These are phyloP conservation scores for Cephus sareptanus DNA, from an alignment of 2,888 invertebrate genomes.

Conservation along the genomic window DNA sequence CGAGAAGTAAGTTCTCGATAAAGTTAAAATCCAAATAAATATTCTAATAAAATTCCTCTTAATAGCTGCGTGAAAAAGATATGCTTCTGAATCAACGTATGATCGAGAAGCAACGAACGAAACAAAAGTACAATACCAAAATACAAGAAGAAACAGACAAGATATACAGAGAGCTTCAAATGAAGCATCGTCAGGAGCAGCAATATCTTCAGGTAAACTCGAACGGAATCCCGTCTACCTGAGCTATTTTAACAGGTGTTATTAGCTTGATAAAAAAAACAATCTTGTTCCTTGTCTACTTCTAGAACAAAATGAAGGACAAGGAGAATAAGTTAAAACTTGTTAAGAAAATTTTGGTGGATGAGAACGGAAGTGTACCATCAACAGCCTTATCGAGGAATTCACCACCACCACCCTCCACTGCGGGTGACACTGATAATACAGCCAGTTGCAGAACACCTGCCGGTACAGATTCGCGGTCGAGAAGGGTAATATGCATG, in stretches of 20 bases:
- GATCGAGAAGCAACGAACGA: conserved; percentile 69
- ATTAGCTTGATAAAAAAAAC: neutral
- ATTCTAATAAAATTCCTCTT: neutral
- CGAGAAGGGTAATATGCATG: conserved; percentile 24
- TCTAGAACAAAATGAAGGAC: conserved; percentile 69
- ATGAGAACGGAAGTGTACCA: conserved; percentile 57
- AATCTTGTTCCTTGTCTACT: neutral
- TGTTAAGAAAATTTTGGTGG: conserved; percentile 72
- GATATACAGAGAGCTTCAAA: conserved; percentile 76
- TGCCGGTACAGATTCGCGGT: conserved; percentile 33
- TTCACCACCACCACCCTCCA: conserved; percentile 27
- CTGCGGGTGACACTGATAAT: conserved; percentile 30
- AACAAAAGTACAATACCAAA: conserved; percentile 65
- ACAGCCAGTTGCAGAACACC: conserved; percentile 32
- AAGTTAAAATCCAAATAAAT: neutral
- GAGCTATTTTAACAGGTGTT: no score
- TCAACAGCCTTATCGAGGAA: conserved; percentile 21
- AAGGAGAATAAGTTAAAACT: conserved; percentile 73
- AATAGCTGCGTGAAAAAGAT: conserved; percentile 66
- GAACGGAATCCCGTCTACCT: neutral
- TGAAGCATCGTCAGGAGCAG: conserved; percentile 71
- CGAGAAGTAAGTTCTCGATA: conserved; percentile 64
- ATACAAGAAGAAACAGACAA: conserved; percentile 82
- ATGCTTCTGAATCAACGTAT: conserved; percentile 67
- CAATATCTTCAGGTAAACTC: conserved; percentile 68